Percentiles rank a stretch among this genome's conserved stretches.
These are phyloP conservation scores for Nasua narica DNA, from an alignment of 2,797 vertebrate species.

Conservation along the genomic window DNA sequence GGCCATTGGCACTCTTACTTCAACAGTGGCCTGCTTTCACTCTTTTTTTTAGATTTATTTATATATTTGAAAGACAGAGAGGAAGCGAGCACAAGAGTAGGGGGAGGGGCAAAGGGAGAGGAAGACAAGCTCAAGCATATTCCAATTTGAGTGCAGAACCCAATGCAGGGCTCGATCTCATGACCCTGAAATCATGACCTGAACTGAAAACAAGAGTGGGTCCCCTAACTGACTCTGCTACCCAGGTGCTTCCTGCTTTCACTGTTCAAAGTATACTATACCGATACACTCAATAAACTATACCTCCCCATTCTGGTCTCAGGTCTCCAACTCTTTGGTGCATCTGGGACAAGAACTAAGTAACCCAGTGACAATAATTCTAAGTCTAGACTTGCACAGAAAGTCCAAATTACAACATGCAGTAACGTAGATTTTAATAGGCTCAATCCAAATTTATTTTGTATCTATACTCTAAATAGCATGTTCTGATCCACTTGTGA, in stretches of 20 bases:
- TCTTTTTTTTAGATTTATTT: not conserved
- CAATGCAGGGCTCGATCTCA: not conserved
- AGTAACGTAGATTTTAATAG: not conserved
- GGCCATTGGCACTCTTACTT: not conserved
- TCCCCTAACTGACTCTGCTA: not conserved
- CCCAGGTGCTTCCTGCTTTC: fast-evolving
- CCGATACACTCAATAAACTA: not conserved
- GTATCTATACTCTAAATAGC: not conserved
- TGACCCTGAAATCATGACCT: not conserved
- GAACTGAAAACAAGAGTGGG: not conserved
- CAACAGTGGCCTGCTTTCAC: not conserved
- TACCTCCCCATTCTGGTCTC: not conserved
- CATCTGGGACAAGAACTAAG: not conserved
- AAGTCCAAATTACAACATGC: not conserved
- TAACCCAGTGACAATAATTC: not conserved
- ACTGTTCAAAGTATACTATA: not conserved
- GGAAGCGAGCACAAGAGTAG: not conserved
- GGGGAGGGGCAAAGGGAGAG: not conserved
- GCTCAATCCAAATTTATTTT: not conserved
- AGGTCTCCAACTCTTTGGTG: not conserved
- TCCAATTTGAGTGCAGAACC: not conserved
- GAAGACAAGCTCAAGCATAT: not conserved
- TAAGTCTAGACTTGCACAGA: not conserved
- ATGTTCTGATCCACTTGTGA: not conserved
- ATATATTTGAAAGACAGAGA: not conserved